Evolutionary conservation across 2,888 invertebrate species (phyloP).

Genomic region (Zonitis immaculata): DNA sequence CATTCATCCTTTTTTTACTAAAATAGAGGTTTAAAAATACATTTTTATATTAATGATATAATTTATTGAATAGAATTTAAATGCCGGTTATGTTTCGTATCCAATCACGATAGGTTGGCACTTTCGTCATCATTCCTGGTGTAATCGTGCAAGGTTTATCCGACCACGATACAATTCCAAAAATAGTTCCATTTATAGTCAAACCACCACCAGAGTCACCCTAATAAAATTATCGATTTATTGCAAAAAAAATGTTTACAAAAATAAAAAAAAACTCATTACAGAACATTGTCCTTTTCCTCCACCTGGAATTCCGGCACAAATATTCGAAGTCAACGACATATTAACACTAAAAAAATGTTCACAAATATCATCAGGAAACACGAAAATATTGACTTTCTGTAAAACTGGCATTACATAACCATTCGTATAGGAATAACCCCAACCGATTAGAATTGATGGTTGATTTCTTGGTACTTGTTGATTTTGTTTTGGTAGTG

Average conservation of each 20-base stretch:
- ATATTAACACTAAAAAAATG: neutral
- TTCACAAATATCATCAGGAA: neutral
- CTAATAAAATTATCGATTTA: neutral
- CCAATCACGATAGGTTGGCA: neutral
- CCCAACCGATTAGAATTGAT: constrained; percentile 5
- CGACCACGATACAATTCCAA: constrained; percentile 4
- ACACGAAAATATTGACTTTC: neutral
- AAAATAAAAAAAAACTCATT: neutral
- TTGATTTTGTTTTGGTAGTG: neutral
- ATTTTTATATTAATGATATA: too few relatives aligned
- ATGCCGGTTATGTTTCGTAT: neutral
- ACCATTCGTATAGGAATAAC: neutral
- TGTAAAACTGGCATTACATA: constrained; percentile 6
- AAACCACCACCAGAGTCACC: neutral
- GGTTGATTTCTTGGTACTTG: neutral
- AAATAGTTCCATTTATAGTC: neutral
- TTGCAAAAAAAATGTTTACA: neutral
- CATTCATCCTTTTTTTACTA: too few relatives aligned
- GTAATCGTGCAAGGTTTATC: constrained; percentile 5
- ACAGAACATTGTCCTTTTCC: constrained; percentile 8
- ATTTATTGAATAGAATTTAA: neutral
- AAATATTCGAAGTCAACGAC: neutral
- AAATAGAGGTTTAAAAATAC: too few relatives aligned
- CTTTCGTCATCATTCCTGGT: constrained; percentile 2
- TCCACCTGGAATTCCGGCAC: constrained; percentile 1